Percentiles rank a stretch among this genome's conserved stretches.
Evolutionary conservation across 2,113 vertebrate species (phyloP).

Genomic region (Accipiter virgatus): DNA sequence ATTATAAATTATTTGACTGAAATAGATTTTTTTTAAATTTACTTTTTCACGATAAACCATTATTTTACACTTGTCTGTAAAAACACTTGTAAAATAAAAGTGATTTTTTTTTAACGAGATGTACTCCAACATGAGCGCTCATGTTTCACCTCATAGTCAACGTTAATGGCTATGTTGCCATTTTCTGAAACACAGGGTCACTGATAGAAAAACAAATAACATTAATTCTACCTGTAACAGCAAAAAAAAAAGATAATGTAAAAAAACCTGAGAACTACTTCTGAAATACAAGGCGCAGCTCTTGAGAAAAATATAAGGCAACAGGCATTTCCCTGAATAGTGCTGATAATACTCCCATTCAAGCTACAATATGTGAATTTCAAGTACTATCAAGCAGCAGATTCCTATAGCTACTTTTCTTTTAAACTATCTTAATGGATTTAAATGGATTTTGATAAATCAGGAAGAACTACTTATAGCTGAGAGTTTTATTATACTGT

Average conservation of each 20-base stretch:
- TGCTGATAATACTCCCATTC: not conserved
- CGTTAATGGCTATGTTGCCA: slow-evolving; percentile 34
- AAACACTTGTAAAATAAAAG: not conserved
- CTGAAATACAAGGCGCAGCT: not conserved
- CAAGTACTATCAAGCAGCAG: not conserved
- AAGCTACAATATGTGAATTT: not conserved
- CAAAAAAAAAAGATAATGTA: not conserved
- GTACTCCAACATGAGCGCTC: not conserved
- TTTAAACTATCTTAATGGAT: not conserved
- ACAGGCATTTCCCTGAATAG: not conserved
- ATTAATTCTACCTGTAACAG: not conserved
- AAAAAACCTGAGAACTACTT: not conserved
- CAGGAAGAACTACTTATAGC: not conserved
- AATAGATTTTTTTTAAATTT: not conserved
- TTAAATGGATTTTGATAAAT: not conserved
- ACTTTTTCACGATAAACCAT: not conserved
- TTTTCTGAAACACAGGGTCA: slow-evolving; percentile 41
- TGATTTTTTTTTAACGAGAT: not conserved
- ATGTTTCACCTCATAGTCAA: slow-evolving; percentile 41
- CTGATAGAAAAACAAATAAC: slow-evolving; percentile 19
- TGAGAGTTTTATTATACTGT: not conserved
- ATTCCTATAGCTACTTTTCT: not conserved
- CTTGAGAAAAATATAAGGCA: not conserved
- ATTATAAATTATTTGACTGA: not conserved
- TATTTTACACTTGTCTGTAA: not conserved